Base-by-base conservation (phyloP, 2,113 vertebrate species). In the Hippocampus abdominalis region DNA sequence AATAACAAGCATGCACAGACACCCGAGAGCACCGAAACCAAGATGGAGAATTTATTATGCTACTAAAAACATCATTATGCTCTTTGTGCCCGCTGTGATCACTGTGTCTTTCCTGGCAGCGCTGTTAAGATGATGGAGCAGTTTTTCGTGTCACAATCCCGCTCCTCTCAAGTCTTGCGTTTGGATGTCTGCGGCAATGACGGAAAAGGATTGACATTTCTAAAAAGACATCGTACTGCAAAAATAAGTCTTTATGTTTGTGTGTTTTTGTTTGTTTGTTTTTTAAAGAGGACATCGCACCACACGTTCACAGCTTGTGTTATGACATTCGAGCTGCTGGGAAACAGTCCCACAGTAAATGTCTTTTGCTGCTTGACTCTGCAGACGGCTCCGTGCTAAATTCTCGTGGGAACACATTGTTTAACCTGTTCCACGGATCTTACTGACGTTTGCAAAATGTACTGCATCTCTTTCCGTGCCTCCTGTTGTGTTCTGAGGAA, bases 161-260 rank as follows among this genome's bases (percentile, higher is more conserved):
- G 49, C 66, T 70, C 77, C 73, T 75, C 70, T 71, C 82, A 68
- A 77, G 74, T 77, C 76, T 75, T 74, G 75, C 83, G 73, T 1
- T 44, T 61, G 71, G 72, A 78, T 64, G 73, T 66, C 73, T 81
- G 81, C 79, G 71, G 53, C 48, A 64, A 78, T 57, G 44, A 63
- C 73, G 49, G 40, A 68, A 71, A 82, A 66, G 74, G 87, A 89
- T 78, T 83, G 88, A 85, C 84, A 84, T 87, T 88, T 89, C 74
- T 36, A 78, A 87, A 88, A 57, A 57, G 23, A 27, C 54, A 54
- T n/a, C 86, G 81, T 81, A 67, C 69, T 76, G 75, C 71, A 73
- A 73, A 70, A 64, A 74, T 64, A 75, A 77, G 75, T 39, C 42
- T 44, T 44, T 27, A 16, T 65, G 60, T 46, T 49, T 60, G 49